Percentiles rank a stretch among this genome's conserved stretches.
Conservation (phyloP, 2,888 invertebrate genomes). For the Calliopum simillimum region DNA sequence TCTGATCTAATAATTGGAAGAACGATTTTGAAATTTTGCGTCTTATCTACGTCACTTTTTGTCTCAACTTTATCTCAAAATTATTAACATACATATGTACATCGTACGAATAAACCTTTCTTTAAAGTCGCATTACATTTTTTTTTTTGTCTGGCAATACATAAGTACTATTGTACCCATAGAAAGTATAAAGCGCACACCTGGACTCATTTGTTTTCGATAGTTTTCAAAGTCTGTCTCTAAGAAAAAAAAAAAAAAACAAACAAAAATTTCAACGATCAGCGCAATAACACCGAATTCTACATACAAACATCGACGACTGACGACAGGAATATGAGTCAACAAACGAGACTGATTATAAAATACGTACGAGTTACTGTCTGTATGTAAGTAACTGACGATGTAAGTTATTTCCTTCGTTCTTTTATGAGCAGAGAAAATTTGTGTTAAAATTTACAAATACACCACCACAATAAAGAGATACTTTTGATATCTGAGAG, state of each 20-base stretch:
- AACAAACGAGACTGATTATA: slow-evolving; percentile 32
- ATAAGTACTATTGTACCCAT: too few relatives aligned
- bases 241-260: background rate
- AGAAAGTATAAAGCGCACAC: slow-evolving; percentile 27
- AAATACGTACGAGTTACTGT: slow-evolving; percentile 12
- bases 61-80: too few relatives aligned
- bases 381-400: background rate
- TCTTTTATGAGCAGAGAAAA: background rate
- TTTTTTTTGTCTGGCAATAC: too few relatives aligned
- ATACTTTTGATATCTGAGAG: background rate
- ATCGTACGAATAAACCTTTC: too few relatives aligned
- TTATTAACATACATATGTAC: too few relatives aligned
- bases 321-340: slow-evolving; percentile 39
- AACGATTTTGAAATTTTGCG: too few relatives aligned
- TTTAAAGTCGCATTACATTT: too few relatives aligned
- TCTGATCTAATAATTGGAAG: too few relatives aligned
- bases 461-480: background rate
- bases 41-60: too few relatives aligned
- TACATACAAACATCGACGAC: background rate
- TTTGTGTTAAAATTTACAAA: too few relatives aligned
- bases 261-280: background rate
- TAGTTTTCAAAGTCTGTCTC: background rate
- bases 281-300: background rate
- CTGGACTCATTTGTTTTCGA: slow-evolving; percentile 25
- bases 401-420: background rate